Conservation (phyloP, 2,113 vertebrate species). For the Callaeas wilsoni region DNA sequence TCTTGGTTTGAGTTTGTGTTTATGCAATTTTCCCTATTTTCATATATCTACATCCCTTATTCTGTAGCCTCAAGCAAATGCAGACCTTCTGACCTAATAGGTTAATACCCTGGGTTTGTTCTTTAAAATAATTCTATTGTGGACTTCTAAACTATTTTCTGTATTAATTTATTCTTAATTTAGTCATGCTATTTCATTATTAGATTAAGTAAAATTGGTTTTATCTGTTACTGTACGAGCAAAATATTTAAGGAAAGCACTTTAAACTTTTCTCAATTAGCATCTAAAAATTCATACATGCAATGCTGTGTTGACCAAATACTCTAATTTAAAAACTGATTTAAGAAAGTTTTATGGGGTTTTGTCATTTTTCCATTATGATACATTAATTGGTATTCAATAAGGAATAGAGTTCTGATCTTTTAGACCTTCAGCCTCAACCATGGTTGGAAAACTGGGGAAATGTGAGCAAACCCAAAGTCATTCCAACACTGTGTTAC, state of each 20-base stretch:
- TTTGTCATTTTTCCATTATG: background rate
- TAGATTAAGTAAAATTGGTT: constrained; percentile 18
- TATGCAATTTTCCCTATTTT: background rate
- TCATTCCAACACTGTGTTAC: background rate
- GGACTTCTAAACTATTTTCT: background rate
- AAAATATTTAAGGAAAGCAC: constrained; percentile 3
- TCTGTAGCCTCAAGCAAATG: background rate
- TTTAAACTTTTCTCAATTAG: background rate
- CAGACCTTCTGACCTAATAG: background rate
- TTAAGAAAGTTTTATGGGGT: background rate
- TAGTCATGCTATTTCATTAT: background rate
- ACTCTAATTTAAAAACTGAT: background rate
- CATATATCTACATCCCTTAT: background rate
- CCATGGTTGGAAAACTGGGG: background rate
- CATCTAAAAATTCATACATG: background rate
- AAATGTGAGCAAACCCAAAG: background rate
- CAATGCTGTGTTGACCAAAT: background rate
- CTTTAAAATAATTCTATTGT: background rate
- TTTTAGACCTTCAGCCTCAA: background rate
- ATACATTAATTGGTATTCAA: background rate
- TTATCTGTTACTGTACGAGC: background rate
- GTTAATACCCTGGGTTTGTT: background rate
- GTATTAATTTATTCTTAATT: constrained; percentile 1
- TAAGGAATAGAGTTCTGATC: background rate
- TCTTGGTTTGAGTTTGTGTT: background rate